These are phyloP conservation scores for Spatula clypeata DNA, from an alignment of 2,797 vertebrate genomes.

Conservation along the genomic window DNA sequence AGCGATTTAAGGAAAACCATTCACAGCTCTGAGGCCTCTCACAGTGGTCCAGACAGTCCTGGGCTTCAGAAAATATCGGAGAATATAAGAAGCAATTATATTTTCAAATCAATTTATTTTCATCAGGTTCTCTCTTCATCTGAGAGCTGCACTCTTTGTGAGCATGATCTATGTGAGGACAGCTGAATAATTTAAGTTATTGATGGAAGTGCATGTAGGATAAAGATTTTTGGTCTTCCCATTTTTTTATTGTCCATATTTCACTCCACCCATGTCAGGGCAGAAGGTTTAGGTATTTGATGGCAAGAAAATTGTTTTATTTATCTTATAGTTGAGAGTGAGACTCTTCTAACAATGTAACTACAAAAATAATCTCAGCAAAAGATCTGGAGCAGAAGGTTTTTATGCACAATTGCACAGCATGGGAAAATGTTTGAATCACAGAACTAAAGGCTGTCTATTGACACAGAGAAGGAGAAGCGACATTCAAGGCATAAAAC, in stretches of 20 bases:
- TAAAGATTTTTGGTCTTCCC: slow-evolving; percentile 66
- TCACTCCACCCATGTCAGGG: background rate
- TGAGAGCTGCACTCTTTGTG: slow-evolving; percentile 58
- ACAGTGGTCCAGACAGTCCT: slow-evolving; percentile 42
- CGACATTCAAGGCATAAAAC: background rate
- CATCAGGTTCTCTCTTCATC: slow-evolving; percentile 64
- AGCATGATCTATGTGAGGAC: slow-evolving; percentile 65
- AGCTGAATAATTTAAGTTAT: slow-evolving; percentile 77
- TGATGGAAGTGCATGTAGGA: slow-evolving; percentile 73
- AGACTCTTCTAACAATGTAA: slow-evolving; percentile 53
- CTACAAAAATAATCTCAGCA: slow-evolving; percentile 34
- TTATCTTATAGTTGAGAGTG: slow-evolving; percentile 56
- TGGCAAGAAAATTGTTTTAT: slow-evolving; percentile 71
- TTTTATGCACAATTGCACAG: background rate
- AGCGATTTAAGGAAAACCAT: slow-evolving; percentile 70
- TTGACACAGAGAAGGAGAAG: fast-evolving
- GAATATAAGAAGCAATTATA: slow-evolving; percentile 73
- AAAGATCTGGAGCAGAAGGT: slow-evolving; percentile 21
- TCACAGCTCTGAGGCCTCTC: slow-evolving; percentile 77
- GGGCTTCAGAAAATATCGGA: slow-evolving; percentile 29
- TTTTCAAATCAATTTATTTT: slow-evolving; percentile 79
- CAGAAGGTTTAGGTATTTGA: slow-evolving; percentile 72
- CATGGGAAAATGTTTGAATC: background rate
- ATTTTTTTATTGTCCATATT: slow-evolving; percentile 26
- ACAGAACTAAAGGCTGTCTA: background rate